A percentile compares a stretch with the other conserved stretches of the same genome.
phyloP scores from a whole-genome alignment of 2,797 vertebrate genomes.

The Lepilemur septentrionalis region DNA sequence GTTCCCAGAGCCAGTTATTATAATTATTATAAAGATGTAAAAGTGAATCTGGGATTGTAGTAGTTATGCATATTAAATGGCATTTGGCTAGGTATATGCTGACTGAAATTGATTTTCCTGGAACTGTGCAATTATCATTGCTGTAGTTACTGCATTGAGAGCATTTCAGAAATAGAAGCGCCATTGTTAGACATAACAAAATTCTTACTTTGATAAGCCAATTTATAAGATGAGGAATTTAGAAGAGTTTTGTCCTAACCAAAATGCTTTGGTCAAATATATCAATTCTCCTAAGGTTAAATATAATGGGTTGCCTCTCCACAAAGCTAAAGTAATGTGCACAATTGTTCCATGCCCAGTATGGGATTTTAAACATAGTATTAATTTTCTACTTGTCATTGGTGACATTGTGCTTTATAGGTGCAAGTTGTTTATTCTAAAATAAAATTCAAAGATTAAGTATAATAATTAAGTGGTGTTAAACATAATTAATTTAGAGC shows the following conservation, averaged over 20 bases:
- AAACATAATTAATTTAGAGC: not conserved
- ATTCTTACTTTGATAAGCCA: not conserved
- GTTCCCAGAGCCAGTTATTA: not conserved
- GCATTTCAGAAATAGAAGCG: not conserved
- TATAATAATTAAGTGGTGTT: not conserved
- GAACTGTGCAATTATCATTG: not conserved
- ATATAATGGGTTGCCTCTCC: not conserved
- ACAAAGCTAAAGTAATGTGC: not conserved
- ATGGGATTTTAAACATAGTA: not conserved
- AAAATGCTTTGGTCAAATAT: not conserved
- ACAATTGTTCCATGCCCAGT: not conserved
- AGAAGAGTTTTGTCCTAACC: not conserved
- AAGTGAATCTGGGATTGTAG: not conserved
- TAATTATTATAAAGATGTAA: not conserved
- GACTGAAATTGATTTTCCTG: not conserved
- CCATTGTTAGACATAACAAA: not conserved
- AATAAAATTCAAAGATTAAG: not conserved
- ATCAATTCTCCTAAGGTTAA: not conserved
- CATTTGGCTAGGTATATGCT: not conserved
- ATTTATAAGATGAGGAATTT: not conserved
- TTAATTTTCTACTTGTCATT: not conserved
- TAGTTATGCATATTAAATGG: not conserved
- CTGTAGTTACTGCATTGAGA: not conserved
- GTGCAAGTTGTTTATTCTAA: not conserved
- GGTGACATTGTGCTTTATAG: not conserved